These are phyloP conservation scores for Ichneumon xanthorius DNA, from an alignment of 2,888 invertebrate genomes.

Conservation along the genomic window DNA sequence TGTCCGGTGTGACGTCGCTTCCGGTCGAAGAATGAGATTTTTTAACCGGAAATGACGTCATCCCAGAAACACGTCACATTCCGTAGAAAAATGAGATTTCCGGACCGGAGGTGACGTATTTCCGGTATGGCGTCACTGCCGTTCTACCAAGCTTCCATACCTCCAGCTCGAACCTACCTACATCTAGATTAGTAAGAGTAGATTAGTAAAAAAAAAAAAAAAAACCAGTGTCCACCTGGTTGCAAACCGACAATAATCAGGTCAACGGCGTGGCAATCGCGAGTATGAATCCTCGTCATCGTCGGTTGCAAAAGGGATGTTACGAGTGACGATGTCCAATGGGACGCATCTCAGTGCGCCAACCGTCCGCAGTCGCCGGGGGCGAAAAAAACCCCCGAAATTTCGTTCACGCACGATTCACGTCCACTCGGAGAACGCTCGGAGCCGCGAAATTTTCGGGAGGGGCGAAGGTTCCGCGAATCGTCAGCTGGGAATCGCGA, in stretches of 20 bases:
- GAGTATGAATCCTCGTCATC: conserved; percentile 1
- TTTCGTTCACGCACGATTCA: conserved; percentile 70
- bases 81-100: background rate
- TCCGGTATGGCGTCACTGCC: no score
- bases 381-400: conserved; percentile 41
- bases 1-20: no score
- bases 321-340: conserved; percentile 45
- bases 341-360: conserved; percentile 40
- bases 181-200: conserved; percentile 32
- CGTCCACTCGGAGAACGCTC: conserved; percentile 52
- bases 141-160: background rate
- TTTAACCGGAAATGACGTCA: no score
- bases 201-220: no score
- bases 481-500: conserved; percentile 52
- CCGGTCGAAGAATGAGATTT: no score
- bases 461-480: conserved; percentile 57
- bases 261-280: no score
- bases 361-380: conserved; percentile 20
- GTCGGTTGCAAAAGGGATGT: conserved; percentile 66
- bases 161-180: background rate
- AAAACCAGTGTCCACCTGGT: no score
- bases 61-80: no score
- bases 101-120: no score
- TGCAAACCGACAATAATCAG: no score
- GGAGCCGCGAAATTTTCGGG: conserved; percentile 24